These are phyloP conservation scores for Oscheius myriophilus DNA, from an alignment of 2,888 invertebrate genomes.

Conservation along the genomic window DNA sequence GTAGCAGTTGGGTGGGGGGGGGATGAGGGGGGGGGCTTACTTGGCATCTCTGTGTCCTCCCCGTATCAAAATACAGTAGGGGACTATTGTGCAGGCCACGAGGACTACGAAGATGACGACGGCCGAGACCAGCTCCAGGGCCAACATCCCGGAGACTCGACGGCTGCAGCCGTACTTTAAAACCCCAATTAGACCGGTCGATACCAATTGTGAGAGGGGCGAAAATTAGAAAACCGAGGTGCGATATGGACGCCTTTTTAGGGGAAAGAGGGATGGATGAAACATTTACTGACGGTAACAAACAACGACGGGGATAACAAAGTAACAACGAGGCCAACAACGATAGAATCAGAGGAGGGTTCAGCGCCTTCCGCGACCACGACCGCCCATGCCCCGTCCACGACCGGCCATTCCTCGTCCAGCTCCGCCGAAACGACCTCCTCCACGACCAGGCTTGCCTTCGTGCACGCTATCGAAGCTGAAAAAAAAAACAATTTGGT, in stretches of 20 bases:
- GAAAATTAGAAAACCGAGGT: too few species aligned
- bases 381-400: background rate
- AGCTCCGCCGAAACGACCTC: conserved; percentile 1
- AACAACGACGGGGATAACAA: too few species aligned
- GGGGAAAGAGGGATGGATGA: too few species aligned
- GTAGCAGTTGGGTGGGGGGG: background rate
- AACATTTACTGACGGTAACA: too few species aligned
- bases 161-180: too few species aligned
- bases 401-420: background rate
- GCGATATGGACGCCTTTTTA: too few species aligned
- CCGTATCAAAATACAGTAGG: conserved; percentile 26
- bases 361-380: too few species aligned
- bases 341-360: too few species aligned
- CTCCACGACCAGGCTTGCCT: too few species aligned
- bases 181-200: too few species aligned
- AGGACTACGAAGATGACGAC: conserved; percentile 31
- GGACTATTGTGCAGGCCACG: conserved; percentile 28
- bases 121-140: conserved; percentile 25
- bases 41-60: conserved; percentile 13
- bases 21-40: background rate
- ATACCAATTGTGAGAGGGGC: too few species aligned
- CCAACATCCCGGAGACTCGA: conserved; percentile 3
- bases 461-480: conserved; percentile 22
- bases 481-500: background rate
- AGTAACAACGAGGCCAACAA: too few species aligned